phyloP scores from a whole-genome alignment of 2,113 vertebrate species.

The Arenaria interpres region DNA sequence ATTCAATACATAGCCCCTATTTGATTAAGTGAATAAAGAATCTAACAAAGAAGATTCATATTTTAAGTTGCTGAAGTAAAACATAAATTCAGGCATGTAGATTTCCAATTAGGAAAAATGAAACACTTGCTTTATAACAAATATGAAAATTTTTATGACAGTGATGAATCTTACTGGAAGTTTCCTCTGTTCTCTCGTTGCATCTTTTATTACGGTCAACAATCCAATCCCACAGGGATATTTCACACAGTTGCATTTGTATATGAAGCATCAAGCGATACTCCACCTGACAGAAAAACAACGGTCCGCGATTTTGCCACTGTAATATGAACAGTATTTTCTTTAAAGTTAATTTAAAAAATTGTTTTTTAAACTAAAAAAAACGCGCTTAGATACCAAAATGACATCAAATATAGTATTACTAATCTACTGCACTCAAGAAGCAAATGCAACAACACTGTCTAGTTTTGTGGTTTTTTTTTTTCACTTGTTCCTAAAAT shows the following conservation, averaged over 20 bases:
- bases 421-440: not conserved
- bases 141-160: not conserved
- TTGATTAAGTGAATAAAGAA: not conserved
- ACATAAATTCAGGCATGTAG: not conserved
- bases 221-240: conserved; percentile 94
- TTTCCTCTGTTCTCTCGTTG: conserved; percentile 31
- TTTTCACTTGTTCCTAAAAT: not conserved
- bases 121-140: not conserved
- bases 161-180: conserved; percentile 67
- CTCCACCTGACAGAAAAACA: conserved; percentile 76
- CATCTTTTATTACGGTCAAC: conserved; percentile 78
- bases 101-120: not conserved
- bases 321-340: not conserved
- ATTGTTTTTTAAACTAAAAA: not conserved
- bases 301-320: not conserved
- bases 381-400: not conserved
- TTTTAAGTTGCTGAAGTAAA: not conserved
- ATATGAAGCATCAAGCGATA: conserved; percentile 95
- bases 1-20: not conserved
- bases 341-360: not conserved
- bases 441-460: not conserved
- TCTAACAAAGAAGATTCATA: not conserved
- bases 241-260: conserved; percentile 96
- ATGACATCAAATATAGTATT: not conserved
- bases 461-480: not conserved